phyloP scores from a whole-genome alignment of 2,113 vertebrate genomes.

The Oxyruncus cristatus region DNA sequence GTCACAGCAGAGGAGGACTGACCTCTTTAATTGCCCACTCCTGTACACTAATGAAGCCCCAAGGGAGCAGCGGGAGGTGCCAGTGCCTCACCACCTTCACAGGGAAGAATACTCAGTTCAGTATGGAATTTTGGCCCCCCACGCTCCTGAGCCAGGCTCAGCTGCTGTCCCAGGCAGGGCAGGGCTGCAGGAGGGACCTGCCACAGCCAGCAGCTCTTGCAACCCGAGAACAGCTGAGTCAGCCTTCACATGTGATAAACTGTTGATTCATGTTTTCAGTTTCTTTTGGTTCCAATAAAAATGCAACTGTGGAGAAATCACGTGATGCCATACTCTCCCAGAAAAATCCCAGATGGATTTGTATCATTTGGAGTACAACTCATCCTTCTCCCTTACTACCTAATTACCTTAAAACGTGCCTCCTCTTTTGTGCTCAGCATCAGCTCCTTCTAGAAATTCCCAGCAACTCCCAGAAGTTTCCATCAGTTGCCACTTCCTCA shows the following conservation, averaged over 20 bases:
- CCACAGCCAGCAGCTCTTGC: not conserved
- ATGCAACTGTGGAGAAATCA: not conserved
- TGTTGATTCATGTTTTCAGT: not conserved
- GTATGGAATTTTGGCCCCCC: not conserved
- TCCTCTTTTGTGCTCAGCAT: not conserved
- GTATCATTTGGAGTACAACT: not conserved
- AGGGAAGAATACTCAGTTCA: not conserved
- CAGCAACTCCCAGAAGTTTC: not conserved
- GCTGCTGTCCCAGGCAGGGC: not conserved
- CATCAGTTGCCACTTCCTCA: not conserved
- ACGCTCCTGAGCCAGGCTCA: not conserved
- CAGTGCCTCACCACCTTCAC: not conserved
- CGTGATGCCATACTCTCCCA: not conserved
- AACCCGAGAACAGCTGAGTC: not conserved
- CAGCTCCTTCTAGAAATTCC: not conserved
- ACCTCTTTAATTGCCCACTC: not conserved
- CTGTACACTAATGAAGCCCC: rapidly evolving
- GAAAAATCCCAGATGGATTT: no score
- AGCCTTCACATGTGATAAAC: rapidly evolving
- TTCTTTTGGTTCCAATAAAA: not conserved
- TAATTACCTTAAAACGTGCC: no score
- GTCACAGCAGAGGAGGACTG: not conserved
- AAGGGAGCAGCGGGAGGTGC: not conserved
- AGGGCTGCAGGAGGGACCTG: not conserved
- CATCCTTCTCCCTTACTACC: not conserved